Conservation (phyloP, 2,888 invertebrate species). For the Helobdella robusta region DNA sequence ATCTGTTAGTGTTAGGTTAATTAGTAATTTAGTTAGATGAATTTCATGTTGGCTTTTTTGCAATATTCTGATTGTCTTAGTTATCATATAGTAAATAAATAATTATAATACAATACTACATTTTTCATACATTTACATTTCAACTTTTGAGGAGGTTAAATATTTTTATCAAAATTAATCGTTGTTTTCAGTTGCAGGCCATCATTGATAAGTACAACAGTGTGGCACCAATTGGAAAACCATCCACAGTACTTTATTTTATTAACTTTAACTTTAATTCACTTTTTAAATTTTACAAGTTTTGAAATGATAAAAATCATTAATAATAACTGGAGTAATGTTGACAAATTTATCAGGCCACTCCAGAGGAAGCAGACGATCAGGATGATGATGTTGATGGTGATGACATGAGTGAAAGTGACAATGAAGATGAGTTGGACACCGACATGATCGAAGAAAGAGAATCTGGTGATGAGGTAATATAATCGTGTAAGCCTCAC, state of each 20-base stretch:
- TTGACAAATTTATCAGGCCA: constrained; percentile 6
- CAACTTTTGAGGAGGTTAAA: not conserved
- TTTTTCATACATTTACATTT: too few species aligned
- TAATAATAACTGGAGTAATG: not conserved
- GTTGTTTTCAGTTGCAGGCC: constrained; percentile 42
- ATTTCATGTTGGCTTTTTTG: too few species aligned
- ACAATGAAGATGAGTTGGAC: constrained; percentile 48
- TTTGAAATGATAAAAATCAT: not conserved
- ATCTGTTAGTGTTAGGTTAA: too few species aligned
- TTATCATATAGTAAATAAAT: too few species aligned
- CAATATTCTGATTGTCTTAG: too few species aligned
- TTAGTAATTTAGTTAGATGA: too few species aligned
- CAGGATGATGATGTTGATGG: constrained; percentile 50
- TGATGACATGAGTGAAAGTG: constrained; percentile 49
- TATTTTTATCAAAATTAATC: not conserved
- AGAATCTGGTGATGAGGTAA: constrained; percentile 35
- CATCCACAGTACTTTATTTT: constrained; percentile 37
- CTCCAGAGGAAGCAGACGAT: constrained; percentile 48
- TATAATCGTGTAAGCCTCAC: not conserved
- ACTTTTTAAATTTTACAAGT: not conserved
- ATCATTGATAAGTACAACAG: constrained; percentile 48
- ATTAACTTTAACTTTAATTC: not conserved
- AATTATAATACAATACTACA: too few species aligned
- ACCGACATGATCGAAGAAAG: constrained; percentile 43
- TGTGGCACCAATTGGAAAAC: constrained; percentile 49